Evolutionary conservation across 2,113 vertebrate species (phyloP).

Genomic region (Donacobius atricapilla): DNA sequence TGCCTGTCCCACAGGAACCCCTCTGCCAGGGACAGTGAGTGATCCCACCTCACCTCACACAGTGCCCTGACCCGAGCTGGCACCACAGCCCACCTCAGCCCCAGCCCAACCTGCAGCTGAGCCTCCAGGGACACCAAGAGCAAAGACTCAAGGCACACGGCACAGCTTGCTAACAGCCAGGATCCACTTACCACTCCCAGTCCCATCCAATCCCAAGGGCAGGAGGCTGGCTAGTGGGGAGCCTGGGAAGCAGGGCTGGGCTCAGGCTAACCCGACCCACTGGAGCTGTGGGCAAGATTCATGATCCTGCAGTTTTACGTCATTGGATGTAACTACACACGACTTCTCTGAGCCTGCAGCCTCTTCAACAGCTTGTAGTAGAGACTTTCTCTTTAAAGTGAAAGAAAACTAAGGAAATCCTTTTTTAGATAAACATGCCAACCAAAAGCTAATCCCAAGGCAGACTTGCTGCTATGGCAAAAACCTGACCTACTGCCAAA

Average conservation of each 20-base stretch:
- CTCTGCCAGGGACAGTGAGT: accelerated
- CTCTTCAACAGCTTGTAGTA: background rate
- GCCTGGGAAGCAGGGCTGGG: background rate
- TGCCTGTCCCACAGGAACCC: accelerated
- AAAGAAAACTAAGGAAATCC: background rate
- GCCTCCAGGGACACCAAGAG: background rate
- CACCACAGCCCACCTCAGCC: background rate
- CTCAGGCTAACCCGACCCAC: accelerated
- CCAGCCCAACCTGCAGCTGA: background rate
- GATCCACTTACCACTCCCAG: background rate
- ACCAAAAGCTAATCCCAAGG: background rate
- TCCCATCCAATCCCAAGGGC: accelerated
- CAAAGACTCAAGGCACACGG: accelerated
- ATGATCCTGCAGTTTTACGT: background rate
- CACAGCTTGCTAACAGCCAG: background rate
- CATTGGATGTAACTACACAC: background rate
- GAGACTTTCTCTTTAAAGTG: background rate
- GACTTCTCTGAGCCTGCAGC: background rate
- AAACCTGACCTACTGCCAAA: background rate
- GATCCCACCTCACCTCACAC: accelerated
- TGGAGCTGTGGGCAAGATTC: background rate
- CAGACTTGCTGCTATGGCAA: background rate
- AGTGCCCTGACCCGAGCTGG: background rate
- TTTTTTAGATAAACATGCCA: background rate
- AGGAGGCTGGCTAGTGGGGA: background rate